Evolutionary conservation across 1,140 invertebrate genomes (phyloP).

Genomic region (Leptinotarsa lineolata): DNA sequence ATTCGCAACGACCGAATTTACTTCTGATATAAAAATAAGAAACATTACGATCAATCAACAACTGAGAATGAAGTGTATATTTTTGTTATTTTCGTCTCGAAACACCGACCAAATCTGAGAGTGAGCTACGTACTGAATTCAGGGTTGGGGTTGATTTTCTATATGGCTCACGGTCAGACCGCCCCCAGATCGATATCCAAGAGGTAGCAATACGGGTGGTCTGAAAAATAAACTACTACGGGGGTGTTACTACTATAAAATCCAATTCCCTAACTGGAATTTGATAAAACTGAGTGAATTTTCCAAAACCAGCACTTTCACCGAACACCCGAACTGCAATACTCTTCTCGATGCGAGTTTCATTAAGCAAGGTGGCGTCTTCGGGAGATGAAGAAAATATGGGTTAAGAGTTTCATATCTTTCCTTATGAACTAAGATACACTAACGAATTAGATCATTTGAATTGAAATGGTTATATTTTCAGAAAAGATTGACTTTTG

Average conservation of each 20-base stretch:
- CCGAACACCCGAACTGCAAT: too few relatives aligned
- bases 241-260: too few relatives aligned
- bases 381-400: too few relatives aligned
- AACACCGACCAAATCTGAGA: not conserved
- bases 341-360: too few relatives aligned
- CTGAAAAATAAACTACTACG: not conserved
- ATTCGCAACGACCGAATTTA: not conserved
- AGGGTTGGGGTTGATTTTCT: constrained; percentile 27
- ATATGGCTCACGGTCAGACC: constrained; percentile 30
- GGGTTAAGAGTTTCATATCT: too few relatives aligned
- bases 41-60: not conserved
- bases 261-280: not conserved
- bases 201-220: not conserved
- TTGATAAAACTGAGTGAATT: not conserved
- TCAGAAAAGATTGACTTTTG: too few relatives aligned
- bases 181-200: constrained; percentile 17
- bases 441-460: too few relatives aligned
- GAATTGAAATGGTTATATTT: too few relatives aligned
- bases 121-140: constrained; percentile 21
- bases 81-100: not conserved
- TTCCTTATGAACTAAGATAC: too few relatives aligned
- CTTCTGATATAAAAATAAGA: not conserved
- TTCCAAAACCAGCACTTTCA: too few relatives aligned
- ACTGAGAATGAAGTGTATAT: not conserved
- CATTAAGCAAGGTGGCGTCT: too few relatives aligned